phyloP scores from a whole-genome alignment of 2,113 vertebrate genomes.

The Neolamprologus cancellatus region DNA sequence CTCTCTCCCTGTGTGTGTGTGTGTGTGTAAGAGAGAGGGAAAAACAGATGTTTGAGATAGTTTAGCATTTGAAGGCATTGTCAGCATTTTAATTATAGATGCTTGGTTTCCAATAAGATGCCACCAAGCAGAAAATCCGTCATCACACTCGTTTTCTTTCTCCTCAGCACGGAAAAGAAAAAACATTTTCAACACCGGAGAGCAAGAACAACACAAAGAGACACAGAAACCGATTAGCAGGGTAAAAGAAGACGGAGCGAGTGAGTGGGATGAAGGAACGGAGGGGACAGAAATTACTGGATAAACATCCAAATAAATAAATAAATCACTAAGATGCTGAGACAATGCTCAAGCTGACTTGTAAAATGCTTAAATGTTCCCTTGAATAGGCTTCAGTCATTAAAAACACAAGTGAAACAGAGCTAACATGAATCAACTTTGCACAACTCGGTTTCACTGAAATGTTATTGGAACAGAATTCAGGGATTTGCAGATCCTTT shows the following conservation, averaged over 20 bases:
- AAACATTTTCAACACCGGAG: background rate
- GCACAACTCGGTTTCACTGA: background rate
- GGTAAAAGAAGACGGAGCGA: background rate
- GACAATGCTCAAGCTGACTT: background rate
- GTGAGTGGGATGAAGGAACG: background rate
- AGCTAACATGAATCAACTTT: background rate
- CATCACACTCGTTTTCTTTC: background rate
- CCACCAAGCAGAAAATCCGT: constrained; percentile 27
- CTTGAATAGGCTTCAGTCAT: background rate
- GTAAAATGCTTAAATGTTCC: background rate
- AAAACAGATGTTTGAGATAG: background rate
- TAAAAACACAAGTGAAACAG: background rate
- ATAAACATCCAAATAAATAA: background rate
- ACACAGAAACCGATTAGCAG: background rate
- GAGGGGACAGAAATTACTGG: background rate
- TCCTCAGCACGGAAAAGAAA: background rate
- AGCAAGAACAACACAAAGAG: background rate
- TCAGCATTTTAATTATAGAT: constrained; percentile 3
- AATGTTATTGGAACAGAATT: background rate
- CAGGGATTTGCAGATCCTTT: background rate
- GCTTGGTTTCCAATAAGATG: constrained; percentile 12
- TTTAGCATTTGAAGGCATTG: constrained; percentile 5
- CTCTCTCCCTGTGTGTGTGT: background rate
- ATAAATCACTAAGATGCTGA: background rate
- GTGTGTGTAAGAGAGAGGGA: background rate